phyloP scores from a whole-genome alignment of 2,113 vertebrate species.

The Zosterops hypoxanthus region DNA sequence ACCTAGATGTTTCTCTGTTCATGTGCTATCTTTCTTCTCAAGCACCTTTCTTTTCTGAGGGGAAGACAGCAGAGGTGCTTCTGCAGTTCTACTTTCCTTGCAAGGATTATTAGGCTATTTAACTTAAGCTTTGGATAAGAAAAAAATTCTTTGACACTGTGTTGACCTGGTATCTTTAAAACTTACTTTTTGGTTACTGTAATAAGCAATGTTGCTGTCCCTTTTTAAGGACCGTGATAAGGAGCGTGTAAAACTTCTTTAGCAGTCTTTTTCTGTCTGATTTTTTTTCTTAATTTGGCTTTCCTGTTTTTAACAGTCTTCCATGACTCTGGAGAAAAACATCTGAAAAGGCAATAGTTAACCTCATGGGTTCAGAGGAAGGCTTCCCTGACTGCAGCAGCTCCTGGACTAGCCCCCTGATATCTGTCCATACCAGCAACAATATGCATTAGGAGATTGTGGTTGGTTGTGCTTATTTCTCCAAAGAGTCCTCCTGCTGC shows the following conservation, averaged over 20 bases:
- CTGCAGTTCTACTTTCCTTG: neutral
- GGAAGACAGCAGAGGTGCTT: neutral
- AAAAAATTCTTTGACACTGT: neutral
- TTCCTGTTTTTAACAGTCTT: neutral
- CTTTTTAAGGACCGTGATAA: neutral
- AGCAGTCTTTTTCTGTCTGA: neutral
- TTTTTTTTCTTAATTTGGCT: constrained; percentile 12
- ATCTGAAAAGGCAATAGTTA: constrained; percentile 4
- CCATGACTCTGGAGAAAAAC: neutral
- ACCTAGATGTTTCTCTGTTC: neutral
- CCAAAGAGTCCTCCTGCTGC: constrained; percentile 15
- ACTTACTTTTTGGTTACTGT: neutral
- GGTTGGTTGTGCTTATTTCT: constrained; percentile 33
- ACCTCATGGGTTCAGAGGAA: neutral
- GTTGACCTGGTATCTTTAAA: neutral
- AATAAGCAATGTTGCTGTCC: neutral
- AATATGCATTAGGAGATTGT: constrained; percentile 29
- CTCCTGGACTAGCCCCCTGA: neutral
- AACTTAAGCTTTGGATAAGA: neutral
- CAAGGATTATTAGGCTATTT: neutral
- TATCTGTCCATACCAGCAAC: constrained; percentile 1
- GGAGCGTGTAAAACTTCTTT: neutral
- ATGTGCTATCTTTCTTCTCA: neutral
- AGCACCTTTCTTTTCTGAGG: neutral
- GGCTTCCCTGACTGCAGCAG: neutral